These are phyloP conservation scores for Trichonephila inaurata DNA, from an alignment of 1,140 invertebrate species.

Conservation along the genomic window DNA sequence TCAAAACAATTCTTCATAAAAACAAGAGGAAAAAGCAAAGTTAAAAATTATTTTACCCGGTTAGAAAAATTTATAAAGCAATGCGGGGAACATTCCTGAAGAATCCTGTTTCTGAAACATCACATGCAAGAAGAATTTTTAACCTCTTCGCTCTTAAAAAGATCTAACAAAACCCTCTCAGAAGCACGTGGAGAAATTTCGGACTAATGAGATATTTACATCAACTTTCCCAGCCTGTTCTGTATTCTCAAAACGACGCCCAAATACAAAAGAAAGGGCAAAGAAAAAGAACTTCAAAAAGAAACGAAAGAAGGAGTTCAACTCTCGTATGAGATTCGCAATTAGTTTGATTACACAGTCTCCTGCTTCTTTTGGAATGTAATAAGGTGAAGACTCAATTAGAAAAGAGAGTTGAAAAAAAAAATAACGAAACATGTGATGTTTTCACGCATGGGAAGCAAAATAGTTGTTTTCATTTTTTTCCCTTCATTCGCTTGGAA, in stretches of 20 bases:
- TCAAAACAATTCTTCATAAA: no score
- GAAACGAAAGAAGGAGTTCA: not conserved
- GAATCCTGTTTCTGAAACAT: no score
- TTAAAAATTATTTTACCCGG: no score
- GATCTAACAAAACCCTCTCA: not conserved
- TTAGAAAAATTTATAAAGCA: no score
- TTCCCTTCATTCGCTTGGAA: not conserved
- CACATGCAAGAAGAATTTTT: no score
- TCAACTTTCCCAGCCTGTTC: not conserved
- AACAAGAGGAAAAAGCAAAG: no score
- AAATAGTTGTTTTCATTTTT: constrained; percentile 34
- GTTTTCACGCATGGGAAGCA: constrained; percentile 54
- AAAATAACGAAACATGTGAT: constrained; percentile 8
- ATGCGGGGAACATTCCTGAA: no score
- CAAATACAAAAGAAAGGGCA: constrained; percentile 25
- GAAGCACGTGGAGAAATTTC: constrained; percentile 22
- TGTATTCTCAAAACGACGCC: not conserved
- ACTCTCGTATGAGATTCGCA: constrained; percentile 19
- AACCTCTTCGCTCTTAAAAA: not conserved
- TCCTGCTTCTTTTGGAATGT: not conserved
- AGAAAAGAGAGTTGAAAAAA: constrained; percentile 37
- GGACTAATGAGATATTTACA: constrained; percentile 39
- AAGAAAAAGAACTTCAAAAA: not conserved
- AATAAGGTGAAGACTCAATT: constrained; percentile 63
- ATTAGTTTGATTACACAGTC: constrained; percentile 45